Evolutionary conservation across 2,888 invertebrate species (phyloP).

Genomic region (Taphrorychus bicolor): DNA sequence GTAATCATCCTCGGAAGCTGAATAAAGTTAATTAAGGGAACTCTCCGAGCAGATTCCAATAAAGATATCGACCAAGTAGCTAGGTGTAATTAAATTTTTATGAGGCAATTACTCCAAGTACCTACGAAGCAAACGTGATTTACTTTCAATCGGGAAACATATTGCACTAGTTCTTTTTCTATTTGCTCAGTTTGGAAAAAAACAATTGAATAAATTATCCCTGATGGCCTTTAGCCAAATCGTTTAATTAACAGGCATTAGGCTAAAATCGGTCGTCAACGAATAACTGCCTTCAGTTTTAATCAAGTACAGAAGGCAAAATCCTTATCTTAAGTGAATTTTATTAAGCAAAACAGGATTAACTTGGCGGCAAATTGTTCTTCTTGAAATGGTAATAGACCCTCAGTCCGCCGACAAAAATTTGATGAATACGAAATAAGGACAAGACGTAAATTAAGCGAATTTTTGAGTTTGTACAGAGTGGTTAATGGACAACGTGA

Average conservation of each 20-base stretch:
- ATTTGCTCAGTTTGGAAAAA: not conserved
- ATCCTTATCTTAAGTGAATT: constrained; percentile 2
- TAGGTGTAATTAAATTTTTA: constrained; percentile 6
- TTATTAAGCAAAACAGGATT: constrained; percentile 3
- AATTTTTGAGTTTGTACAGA: not conserved
- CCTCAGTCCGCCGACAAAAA: not conserved
- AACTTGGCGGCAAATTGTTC: constrained; percentile 6
- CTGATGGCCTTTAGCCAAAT: not conserved
- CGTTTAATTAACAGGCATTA: too few species aligned
- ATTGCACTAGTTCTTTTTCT: too few species aligned
- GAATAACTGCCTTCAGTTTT: not conserved
- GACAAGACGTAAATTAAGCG: not conserved
- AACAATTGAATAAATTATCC: not conserved
- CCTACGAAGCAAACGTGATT: not conserved
- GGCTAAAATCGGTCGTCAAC: too few species aligned
- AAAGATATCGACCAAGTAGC: not conserved
- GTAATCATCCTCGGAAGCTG: too few species aligned
- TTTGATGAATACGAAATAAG: not conserved
- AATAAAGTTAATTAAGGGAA: not conserved
- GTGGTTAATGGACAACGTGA: too few species aligned
- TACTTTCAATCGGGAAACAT: not conserved
- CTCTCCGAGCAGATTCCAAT: not conserved
- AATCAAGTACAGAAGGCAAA: not conserved
- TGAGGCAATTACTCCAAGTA: constrained; percentile 1
- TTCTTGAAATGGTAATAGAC: constrained; percentile 1